phyloP scores from a whole-genome alignment of 2,888 invertebrate species.

The Drosophila mulleri region DNA sequence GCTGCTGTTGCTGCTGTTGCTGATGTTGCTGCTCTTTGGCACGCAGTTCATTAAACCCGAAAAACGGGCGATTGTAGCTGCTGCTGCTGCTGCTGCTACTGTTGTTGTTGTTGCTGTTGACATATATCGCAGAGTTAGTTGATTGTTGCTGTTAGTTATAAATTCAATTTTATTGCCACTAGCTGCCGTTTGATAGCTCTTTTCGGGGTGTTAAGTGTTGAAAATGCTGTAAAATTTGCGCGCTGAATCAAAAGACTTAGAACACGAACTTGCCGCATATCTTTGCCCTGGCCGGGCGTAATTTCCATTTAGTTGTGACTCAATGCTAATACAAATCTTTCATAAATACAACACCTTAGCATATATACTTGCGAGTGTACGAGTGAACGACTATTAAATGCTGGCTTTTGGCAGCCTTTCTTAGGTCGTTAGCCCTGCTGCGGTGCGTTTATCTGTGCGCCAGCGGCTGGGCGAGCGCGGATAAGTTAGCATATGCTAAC shows the following conservation, averaged over 20 bases:
- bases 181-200: slow-evolving; percentile 46
- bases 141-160: slow-evolving; percentile 47
- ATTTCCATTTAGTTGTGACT: slow-evolving; percentile 39
- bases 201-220: slow-evolving; percentile 60
- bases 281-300: background rate
- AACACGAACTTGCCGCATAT: slow-evolving; percentile 63
- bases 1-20: background rate
- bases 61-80: slow-evolving; percentile 13
- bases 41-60: slow-evolving; percentile 70
- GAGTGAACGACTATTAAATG: slow-evolving; percentile 22
- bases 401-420: slow-evolving; percentile 36
- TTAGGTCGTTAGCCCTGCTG: slow-evolving; percentile 65
- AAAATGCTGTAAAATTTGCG: slow-evolving; percentile 38
- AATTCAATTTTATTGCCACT: slow-evolving; percentile 60
- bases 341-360: slow-evolving; percentile 30
- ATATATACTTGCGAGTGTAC: slow-evolving; percentile 16
- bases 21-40: slow-evolving; percentile 1
- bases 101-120: slow-evolving; percentile 27
- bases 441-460: slow-evolving; percentile 51
- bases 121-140: slow-evolving; percentile 36
- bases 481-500: slow-evolving; percentile 61
- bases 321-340: slow-evolving; percentile 28
- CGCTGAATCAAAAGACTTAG: slow-evolving; percentile 75
- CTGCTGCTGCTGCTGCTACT: slow-evolving; percentile 16
- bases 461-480: slow-evolving; percentile 29